These are phyloP conservation scores for Rhynchophorus ferrugineus DNA, from an alignment of 1,140 invertebrate species.

Conservation along the genomic window DNA sequence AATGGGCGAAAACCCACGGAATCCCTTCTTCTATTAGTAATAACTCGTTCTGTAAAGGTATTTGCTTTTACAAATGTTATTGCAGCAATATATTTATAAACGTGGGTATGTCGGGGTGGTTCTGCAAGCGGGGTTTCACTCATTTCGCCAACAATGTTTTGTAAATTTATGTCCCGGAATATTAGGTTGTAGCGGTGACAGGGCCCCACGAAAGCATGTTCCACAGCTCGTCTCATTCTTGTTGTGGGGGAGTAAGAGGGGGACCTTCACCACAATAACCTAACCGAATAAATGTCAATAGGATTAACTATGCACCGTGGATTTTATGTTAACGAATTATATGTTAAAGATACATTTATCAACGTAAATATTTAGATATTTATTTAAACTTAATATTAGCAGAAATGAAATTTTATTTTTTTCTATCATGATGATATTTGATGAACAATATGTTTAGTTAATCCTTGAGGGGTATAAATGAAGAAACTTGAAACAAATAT, in stretches of 20 bases:
- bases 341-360: neutral
- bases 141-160: constrained; percentile 35
- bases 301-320: neutral
- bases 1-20: no score
- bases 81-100: constrained; percentile 30
- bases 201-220: constrained; percentile 17
- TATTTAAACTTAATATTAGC: neutral
- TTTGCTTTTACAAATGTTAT: constrained; percentile 30
- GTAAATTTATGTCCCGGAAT: constrained; percentile 40
- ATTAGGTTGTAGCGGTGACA: constrained; percentile 35
- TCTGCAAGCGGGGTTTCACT: constrained; percentile 26
- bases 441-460: no score
- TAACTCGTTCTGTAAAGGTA: constrained; percentile 25
- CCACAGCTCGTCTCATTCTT: constrained; percentile 14
- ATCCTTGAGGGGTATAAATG: no score
- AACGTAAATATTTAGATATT: neutral
- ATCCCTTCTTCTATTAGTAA: constrained; percentile 10
- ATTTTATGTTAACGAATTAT: neutral
- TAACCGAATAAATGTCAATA: constrained; percentile 20
- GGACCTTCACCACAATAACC: constrained; percentile 23
- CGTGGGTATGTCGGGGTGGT: neutral
- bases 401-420: no score
- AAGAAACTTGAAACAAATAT: no score
- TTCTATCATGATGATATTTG: neutral
- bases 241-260: no score